Conservation (phyloP, 2,888 invertebrate species). For the Parapristionchus giblindavisi region DNA sequence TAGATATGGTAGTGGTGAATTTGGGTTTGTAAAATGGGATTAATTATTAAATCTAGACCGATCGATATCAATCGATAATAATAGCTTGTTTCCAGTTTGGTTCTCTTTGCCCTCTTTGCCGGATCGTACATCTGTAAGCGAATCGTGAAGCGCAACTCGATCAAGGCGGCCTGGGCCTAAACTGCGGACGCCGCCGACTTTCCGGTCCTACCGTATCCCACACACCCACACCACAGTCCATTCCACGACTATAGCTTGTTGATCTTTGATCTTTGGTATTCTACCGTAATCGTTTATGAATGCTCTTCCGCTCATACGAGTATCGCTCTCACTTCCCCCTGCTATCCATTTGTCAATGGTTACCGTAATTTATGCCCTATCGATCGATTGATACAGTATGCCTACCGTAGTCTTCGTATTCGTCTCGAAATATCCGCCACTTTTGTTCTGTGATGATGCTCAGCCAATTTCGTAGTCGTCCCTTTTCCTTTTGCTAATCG, state of each 20-base stretch:
- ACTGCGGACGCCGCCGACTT: not conserved
- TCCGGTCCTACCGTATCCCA: constrained; percentile 23
- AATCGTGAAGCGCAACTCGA: constrained; percentile 88
- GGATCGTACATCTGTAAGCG: constrained; percentile 89
- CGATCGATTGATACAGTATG: no score
- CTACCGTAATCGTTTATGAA: constrained; percentile 27
- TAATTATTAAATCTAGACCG: not conserved
- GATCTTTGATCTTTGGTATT: constrained; percentile 1
- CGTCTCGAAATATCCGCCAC: no score
- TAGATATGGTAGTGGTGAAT: no score
- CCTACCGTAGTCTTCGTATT: no score
- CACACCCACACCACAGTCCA: constrained; percentile 6
- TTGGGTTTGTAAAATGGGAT: no score
- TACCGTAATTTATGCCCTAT: no score
- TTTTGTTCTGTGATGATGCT: no score
- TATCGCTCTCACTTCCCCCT: not conserved
- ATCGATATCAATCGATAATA: not conserved
- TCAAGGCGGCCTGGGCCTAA: constrained; percentile 87
- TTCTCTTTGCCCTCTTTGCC: constrained; percentile 83
- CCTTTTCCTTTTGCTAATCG: no score
- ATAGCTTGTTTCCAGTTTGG: constrained; percentile 73
- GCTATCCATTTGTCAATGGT: constrained; percentile 18
- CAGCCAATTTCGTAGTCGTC: no score
- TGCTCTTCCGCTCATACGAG: not conserved
- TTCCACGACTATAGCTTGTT: not conserved